These are phyloP conservation scores for Eilema sororculum DNA, from an alignment of 2,888 invertebrate species.

Conservation along the genomic window DNA sequence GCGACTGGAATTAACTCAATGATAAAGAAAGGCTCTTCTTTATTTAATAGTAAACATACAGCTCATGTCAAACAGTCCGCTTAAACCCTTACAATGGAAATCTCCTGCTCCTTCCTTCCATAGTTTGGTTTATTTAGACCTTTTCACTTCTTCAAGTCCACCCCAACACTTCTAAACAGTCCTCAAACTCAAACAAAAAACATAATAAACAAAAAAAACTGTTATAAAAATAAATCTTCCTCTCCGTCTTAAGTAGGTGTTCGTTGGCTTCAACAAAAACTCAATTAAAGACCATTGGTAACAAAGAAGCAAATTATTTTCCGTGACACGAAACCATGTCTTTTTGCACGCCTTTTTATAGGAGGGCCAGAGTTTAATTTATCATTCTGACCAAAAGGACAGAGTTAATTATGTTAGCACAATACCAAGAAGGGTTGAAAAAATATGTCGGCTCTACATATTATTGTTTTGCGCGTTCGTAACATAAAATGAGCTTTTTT, in stretches of 20 bases:
- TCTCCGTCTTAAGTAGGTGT: not conserved
- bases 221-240: not conserved
- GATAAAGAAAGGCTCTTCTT: too few relatives aligned
- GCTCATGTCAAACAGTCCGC: too few relatives aligned
- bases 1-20: too few relatives aligned
- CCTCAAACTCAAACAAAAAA: not conserved
- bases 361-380: conserved; percentile 31
- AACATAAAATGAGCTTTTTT: conserved; percentile 9
- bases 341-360: conserved; percentile 38
- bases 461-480: conserved; percentile 34
- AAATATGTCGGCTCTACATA: conserved; percentile 43
- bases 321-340: conserved; percentile 34
- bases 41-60: too few relatives aligned
- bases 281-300: conserved; percentile 40
- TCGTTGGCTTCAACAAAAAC: conserved; percentile 34
- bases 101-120: too few relatives aligned
- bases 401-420: conserved; percentile 48
- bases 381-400: conserved; percentile 38
- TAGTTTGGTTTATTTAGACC: too few relatives aligned
- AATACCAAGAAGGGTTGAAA: conserved; percentile 41
- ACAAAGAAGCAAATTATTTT: conserved; percentile 44
- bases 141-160: too few relatives aligned
- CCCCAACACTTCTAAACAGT: not conserved
- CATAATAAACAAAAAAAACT: not conserved
- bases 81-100: too few relatives aligned